Evolutionary conservation across 1,140 invertebrate genomes (phyloP), one percentile per base, ranked within the genome.

Genomic region (Drosophila lini): DNA sequence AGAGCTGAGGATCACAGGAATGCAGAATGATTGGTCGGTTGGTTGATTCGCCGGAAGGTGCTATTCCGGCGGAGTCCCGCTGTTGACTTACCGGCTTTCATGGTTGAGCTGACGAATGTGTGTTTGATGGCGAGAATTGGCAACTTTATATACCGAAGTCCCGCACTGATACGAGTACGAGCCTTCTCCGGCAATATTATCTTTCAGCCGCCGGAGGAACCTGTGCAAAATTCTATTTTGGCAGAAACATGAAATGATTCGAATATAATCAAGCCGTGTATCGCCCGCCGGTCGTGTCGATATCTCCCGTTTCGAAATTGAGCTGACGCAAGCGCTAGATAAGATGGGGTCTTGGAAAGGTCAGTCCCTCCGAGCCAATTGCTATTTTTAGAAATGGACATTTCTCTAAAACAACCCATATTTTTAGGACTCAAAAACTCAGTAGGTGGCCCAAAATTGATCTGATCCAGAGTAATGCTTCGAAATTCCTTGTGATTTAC

Each of bases 41-140:
- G 16, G 41, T 19, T 15, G 10, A 15, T 44, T 13, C 22, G 31
- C 25, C 2, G n/a, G 42, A 22, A 47, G 38, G 4, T 28, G 25
- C 11, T 15, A 5, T 9, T 25, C 8, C 7, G 6, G 1, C 16
- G 22, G 15, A 31, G 4, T 22, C 9, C 9, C 13, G 34, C 50
- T 16, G n/a, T 9, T 38, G 31, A 83, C 80, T 83, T 67, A 83
- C 80, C 47, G 55, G 65, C 19, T 64, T 80, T 83, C 80, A 83
- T 83, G 28, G 53, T 71, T 69, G 44, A 42, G 53, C 45, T 74
- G 55, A 32, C 32, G 71, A 76, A 53, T 83, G 70, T 83, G 58
- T 31, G 40, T 60, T 41, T 32, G 5, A 42, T 13, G 63, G 42
- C 8, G 34, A 41, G 6, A 77, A 63, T 61, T 70, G 22, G 58